Evolutionary conservation across 2,888 invertebrate genomes (phyloP).

Genomic region (Trissoscelio sp.): DNA sequence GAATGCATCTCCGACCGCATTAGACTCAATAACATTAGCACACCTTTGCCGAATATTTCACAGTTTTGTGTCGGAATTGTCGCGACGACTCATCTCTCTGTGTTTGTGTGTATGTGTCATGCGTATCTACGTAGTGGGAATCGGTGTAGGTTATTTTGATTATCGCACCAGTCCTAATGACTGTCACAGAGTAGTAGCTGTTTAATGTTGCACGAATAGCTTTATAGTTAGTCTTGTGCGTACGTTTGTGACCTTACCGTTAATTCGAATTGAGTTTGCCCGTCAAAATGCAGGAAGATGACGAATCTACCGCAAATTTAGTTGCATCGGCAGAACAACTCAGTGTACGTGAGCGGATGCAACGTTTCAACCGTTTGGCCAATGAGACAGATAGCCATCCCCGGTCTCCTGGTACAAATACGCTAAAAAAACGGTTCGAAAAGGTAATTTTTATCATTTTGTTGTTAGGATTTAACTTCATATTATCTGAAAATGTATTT

Average conservation of each 20-base stretch:
- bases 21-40: conserved; percentile 38
- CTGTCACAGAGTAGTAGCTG: conserved; percentile 28
- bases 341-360: conserved; percentile 96
- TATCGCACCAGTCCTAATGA: conserved; percentile 54
- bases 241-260: conserved; percentile 29
- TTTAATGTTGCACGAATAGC: conserved; percentile 43
- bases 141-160: conserved; percentile 61
- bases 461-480: no score
- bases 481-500: no score
- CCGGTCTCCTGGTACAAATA: conserved; percentile 76
- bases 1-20: conserved; percentile 19
- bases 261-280: conserved; percentile 66
- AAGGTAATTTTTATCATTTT: conserved; percentile 87
- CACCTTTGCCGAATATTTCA: conserved; percentile 40
- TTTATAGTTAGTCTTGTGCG: conserved; percentile 46
- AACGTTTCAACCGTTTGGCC: conserved; percentile 96
- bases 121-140: conserved; percentile 17
- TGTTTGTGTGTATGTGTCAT: conserved; percentile 2
- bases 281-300: conserved; percentile 80
- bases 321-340: conserved; percentile 85
- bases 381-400: conserved; percentile 87
- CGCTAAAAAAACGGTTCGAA: conserved; percentile 85
- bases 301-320: conserved; percentile 74
- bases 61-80: conserved; percentile 22
- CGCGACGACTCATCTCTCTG: conserved; percentile 12